A percentile compares a stretch with the other conserved stretches of the same genome.
phyloP scores from a whole-genome alignment of 2,888 invertebrate genomes.

The Caenorhabditis sinica region DNA sequence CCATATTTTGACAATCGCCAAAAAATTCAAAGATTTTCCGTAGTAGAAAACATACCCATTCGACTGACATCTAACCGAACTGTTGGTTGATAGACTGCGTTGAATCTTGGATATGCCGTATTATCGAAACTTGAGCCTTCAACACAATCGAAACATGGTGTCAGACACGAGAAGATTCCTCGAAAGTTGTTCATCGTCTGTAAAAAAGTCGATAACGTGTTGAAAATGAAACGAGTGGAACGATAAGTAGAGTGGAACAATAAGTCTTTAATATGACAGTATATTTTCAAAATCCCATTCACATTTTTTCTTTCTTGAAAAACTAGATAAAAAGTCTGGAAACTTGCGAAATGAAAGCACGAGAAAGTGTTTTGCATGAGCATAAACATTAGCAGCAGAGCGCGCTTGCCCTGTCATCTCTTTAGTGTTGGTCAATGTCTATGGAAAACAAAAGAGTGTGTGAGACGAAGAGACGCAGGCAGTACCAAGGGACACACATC shows the following conservation, averaged over 20 bases:
- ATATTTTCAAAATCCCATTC: not conserved
- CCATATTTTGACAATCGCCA: too few relatives aligned
- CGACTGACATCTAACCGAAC: slow-evolving; percentile 79
- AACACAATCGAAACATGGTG: slow-evolving; percentile 71
- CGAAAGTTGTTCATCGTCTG: slow-evolving; percentile 41
- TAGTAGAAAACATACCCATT: slow-evolving; percentile 74
- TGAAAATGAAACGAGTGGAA: not conserved
- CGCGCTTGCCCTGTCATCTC: slow-evolving; percentile 28
- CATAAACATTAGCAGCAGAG: slow-evolving; percentile 15
- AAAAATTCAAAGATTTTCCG: too few relatives aligned
- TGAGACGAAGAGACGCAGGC: slow-evolving; percentile 8
- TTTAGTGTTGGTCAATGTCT: not conserved
- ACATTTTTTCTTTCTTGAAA: not conserved
- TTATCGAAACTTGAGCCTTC: slow-evolving; percentile 72
- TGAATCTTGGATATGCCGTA: slow-evolving; percentile 82
- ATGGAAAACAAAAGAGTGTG: slow-evolving; percentile 1
- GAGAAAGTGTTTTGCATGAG: slow-evolving; percentile 13
- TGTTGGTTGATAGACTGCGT: slow-evolving; percentile 71
- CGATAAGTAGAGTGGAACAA: too few relatives aligned
- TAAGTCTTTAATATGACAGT: too few relatives aligned
- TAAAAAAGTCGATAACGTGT: not conserved
- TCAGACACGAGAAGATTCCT: slow-evolving; percentile 60
- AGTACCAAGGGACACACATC: slow-evolving; percentile 4
- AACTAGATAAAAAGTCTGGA: not conserved
- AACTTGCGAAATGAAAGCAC: slow-evolving; percentile 31